Evolutionary conservation across 2,113 vertebrate genomes (phyloP), one percentile per base, ranked within the genome.

Genomic region (Andinoacara biseriatus): DNA sequence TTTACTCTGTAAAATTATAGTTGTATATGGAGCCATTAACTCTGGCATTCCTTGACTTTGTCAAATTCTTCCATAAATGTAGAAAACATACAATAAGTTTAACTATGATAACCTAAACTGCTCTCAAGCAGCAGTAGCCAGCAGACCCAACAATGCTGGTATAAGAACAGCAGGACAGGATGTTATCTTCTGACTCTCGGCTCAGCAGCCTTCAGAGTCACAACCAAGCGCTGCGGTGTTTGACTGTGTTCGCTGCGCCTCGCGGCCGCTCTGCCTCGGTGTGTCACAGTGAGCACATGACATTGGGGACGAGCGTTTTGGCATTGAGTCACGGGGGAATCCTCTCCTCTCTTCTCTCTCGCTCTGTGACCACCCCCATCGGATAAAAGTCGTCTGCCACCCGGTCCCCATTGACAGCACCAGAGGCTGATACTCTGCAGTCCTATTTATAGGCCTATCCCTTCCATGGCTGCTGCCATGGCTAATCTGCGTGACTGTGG

Each of bases 401-500:
- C 82, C 86, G 85, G 87, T 91, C 84, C 76, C 81, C 89, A 76
- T 46, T 88, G 90, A 90, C 89, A 91, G 89, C 87, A 89, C 85
- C 87, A 84, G 59, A 59, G 80, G 90, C 86, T 62, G 78, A 20
- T 29, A 76, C 85, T 89, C 76, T 81, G 74, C 77, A 17, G 24
- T 86, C 61, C 89, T 94, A 91, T 94, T 91, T 90, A 87, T 89
- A 91, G 91, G 81, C 79, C 60, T 3, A n/a, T 83, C 80, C 89
- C 49, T n/a, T 83, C 86, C 52, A 18, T 57, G 54, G 84, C 85
- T 78, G 31, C 92, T 94, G 93, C 92, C 93, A 93, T 18, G 57
- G 80, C 75, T 87, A 18, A 93, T 95, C 93, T 92, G 83, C 43
- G 80, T 94, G 94, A 93, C 74, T 78, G 60, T 5, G 72, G 89